Percentiles rank a stretch among this genome's conserved stretches.
These are phyloP conservation scores for Penaeus chinensis DNA, from an alignment of 1,140 invertebrate species.

Conservation along the genomic window DNA sequence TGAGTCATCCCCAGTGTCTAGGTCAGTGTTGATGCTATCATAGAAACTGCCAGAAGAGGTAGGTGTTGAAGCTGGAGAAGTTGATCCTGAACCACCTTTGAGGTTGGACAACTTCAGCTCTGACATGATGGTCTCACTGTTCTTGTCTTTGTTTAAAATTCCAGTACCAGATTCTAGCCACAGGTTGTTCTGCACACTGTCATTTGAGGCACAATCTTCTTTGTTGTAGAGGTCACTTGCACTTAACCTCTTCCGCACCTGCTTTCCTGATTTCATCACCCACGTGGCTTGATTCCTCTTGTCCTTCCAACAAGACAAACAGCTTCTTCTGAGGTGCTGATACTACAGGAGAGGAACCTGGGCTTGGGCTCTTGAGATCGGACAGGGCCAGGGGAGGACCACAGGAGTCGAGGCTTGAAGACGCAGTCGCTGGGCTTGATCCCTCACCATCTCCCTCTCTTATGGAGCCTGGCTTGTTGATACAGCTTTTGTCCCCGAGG, in stretches of 20 bases:
- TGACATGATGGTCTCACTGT: background rate
- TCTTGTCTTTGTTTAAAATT: background rate
- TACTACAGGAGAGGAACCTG: background rate
- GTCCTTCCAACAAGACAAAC: conserved; percentile 7
- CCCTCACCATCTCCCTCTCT: background rate
- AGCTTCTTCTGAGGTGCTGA: conserved; percentile 1
- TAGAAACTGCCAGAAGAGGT: conserved; percentile 39
- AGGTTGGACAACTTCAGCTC: conserved; percentile 31
- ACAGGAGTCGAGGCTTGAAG: background rate
- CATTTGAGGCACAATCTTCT: background rate
- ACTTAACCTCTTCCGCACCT: conserved; percentile 9
- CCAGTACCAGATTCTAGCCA: background rate
- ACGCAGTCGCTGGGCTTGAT: background rate
- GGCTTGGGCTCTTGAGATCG: conserved; percentile 40
- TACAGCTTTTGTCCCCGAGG: conserved; percentile 41
- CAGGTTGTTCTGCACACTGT: background rate
- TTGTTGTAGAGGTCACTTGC: conserved; percentile 16
- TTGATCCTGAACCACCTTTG: background rate
- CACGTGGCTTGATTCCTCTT: background rate
- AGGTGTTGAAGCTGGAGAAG: conserved; percentile 20
- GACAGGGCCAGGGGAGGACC: conserved; percentile 31
- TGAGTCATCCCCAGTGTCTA: background rate
- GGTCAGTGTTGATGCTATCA: conserved; percentile 49
- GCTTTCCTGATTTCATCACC: background rate
- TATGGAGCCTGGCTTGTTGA: conserved; percentile 42